A percentile compares a stretch with the other conserved stretches of the same genome.
Conservation (phyloP, 2,113 vertebrate species). For the Lichenostomus cassidix region DNA sequence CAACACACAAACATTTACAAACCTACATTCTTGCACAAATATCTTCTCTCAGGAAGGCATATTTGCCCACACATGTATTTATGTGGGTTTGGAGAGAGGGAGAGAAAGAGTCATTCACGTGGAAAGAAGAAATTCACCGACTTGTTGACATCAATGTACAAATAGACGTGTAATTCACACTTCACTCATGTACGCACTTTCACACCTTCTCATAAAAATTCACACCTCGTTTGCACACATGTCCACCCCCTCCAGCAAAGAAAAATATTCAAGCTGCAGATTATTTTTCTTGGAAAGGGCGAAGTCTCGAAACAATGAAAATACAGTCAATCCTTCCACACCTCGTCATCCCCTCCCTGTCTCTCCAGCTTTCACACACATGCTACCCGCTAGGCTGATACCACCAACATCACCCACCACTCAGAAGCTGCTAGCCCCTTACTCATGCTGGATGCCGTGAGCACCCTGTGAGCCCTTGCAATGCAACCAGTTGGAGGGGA, state of each 20-base stretch:
- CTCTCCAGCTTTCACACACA: constrained; percentile 44
- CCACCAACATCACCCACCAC: constrained; percentile 46
- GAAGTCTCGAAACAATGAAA: constrained; percentile 64
- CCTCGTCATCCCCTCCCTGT: constrained; percentile 35
- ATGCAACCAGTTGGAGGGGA: background rate
- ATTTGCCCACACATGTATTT: constrained; percentile 49
- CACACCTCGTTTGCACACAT: constrained; percentile 70
- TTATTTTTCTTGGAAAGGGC: constrained; percentile 73
- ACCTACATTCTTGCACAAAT: constrained; percentile 49
- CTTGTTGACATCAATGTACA: constrained; percentile 52
- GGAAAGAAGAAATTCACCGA: constrained; percentile 13
- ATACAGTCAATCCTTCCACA: constrained; percentile 56
- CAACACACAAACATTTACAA: constrained; percentile 66
- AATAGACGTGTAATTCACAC: constrained; percentile 65
- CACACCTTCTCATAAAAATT: constrained; percentile 69
- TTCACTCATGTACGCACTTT: constrained; percentile 61
- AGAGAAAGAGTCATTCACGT: background rate
- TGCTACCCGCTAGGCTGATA: constrained; percentile 47
- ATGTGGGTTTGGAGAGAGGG: background rate
- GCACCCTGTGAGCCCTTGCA: background rate
- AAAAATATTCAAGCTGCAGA: constrained; percentile 66
- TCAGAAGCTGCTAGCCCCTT: constrained; percentile 36
- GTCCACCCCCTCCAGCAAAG: constrained; percentile 58
- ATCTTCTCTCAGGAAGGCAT: constrained; percentile 17
- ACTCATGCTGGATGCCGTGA: background rate